A percentile compares a stretch with the other conserved stretches of the same genome.
Conservation (phyloP, 2,888 invertebrate genomes). For the Athrips mouffetella region DNA sequence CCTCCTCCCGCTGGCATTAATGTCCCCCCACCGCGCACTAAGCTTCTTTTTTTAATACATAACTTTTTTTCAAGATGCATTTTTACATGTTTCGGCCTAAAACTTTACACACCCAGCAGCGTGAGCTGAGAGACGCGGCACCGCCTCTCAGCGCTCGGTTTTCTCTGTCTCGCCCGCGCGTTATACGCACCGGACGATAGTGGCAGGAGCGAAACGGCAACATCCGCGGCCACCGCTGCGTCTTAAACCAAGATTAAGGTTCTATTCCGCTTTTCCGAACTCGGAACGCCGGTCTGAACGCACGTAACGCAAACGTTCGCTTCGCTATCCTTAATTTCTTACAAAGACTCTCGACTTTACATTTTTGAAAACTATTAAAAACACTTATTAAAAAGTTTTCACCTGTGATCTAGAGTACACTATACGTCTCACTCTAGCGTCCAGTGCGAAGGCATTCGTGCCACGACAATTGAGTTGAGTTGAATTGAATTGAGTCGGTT, state of each 20-base stretch:
- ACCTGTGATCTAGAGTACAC: slow-evolving; percentile 50
- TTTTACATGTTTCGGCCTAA: slow-evolving; percentile 79
- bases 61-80: slow-evolving; percentile 79
- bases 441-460: slow-evolving; percentile 73
- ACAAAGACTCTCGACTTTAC: slow-evolving; percentile 20
- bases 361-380: slow-evolving; percentile 27
- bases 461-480: slow-evolving; percentile 78
- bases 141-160: slow-evolving; percentile 64
- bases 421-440: slow-evolving; percentile 74
- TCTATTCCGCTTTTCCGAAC: slow-evolving; percentile 65
- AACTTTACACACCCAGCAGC: slow-evolving; percentile 76
- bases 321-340: slow-evolving; percentile 27
- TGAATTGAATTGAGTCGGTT: slow-evolving; percentile 78
- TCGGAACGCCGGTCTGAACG: slow-evolving; percentile 57
- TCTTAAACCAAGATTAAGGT: slow-evolving; percentile 74
- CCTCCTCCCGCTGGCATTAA: slow-evolving; percentile 71
- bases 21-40: slow-evolving; percentile 75
- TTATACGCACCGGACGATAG: slow-evolving; percentile 60
- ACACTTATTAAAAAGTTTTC: slow-evolving; percentile 36
- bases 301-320: slow-evolving; percentile 44
- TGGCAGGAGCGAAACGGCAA: slow-evolving; percentile 66
- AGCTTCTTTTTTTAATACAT: slow-evolving; percentile 79
- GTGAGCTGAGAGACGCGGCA: slow-evolving; percentile 58
- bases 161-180: slow-evolving; percentile 58
- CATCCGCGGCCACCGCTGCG: slow-evolving; percentile 59